phyloP scores from a whole-genome alignment of 2,113 vertebrate species.

The Myocastor coypus region DNA sequence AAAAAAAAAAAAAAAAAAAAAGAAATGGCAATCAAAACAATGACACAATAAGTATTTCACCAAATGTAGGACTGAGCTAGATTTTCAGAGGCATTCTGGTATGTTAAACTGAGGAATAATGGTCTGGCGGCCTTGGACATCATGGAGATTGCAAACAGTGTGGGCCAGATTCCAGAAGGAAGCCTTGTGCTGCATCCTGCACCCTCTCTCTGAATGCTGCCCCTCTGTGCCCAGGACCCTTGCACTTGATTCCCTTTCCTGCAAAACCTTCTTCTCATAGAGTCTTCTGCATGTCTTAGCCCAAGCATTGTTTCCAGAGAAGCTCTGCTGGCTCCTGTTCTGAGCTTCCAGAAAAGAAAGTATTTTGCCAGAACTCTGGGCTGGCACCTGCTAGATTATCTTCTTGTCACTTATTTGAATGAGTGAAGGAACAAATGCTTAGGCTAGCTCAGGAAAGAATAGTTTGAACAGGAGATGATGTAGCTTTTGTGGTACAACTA shows the following conservation, averaged over 20 bases:
- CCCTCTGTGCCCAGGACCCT: background rate
- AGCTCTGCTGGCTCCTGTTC: background rate
- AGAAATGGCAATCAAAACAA: background rate
- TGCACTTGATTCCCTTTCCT: background rate
- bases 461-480: background rate
- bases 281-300: background rate
- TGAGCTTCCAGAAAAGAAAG: background rate
- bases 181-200: accelerated
- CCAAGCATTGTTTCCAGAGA: background rate
- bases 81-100: background rate
- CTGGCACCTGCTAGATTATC: background rate
- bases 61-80: background rate
- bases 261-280: accelerated
- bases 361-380: background rate
- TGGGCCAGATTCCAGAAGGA: background rate
- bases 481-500: background rate
- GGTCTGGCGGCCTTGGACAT: background rate
- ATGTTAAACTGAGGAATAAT: background rate
- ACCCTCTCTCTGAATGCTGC: background rate
- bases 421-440: background rate
- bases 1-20: background rate
- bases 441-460: background rate
- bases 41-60: background rate
- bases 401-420: background rate
- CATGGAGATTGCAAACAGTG: background rate